A percentile compares a stretch with the other conserved stretches of the same genome.
These are phyloP conservation scores for Nettapus auritus DNA, from an alignment of 2,113 vertebrate genomes.

Conservation along the genomic window DNA sequence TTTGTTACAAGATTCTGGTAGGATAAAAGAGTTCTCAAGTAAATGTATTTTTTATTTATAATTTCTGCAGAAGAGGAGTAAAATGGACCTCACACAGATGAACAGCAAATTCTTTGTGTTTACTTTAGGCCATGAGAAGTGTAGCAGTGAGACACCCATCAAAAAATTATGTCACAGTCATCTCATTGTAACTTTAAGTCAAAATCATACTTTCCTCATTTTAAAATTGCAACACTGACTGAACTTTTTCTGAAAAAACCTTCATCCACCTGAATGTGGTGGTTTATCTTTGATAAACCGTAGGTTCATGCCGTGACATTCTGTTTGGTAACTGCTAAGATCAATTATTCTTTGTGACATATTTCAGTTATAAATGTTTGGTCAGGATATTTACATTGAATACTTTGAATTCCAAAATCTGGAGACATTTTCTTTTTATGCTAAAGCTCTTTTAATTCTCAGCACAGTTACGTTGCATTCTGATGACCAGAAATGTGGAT, in stretches of 20 bases:
- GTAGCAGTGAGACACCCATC: neutral
- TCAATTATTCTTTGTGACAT: neutral
- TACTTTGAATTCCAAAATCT: neutral
- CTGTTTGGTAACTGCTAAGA: neutral
- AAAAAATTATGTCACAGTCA: neutral
- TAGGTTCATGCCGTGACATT: neutral
- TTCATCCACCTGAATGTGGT: neutral
- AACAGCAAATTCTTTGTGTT: neutral
- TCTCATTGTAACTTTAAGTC: neutral
- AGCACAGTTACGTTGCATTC: neutral
- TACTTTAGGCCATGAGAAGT: neutral
- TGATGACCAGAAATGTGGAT: neutral
- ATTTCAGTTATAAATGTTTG: neutral
- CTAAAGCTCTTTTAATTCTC: neutral
- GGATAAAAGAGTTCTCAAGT: neutral
- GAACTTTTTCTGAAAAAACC: slow-evolving; percentile 7
- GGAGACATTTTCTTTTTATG: neutral
- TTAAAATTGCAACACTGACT: slow-evolving; percentile 27
- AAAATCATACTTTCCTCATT: neutral
- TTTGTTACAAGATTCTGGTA: neutral
- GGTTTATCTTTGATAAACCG: neutral
- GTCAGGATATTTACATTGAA: neutral
- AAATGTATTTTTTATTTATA: neutral
- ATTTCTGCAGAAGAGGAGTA: neutral
- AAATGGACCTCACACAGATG: neutral